Evolutionary conservation across 2,113 vertebrate species (phyloP).

Genomic region (western clawed frog (Xenopus tropicalis)): UCB_Xtro_10.0 CM004446.2:84647501-84648000

Average conservation of each 20-base stretch:
- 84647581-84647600: slow-evolving; percentile 82
- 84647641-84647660: slow-evolving; percentile 90
- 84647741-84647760: slow-evolving; percentile 35
- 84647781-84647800: no score
- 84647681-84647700: slow-evolving; percentile 89
- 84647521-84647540: slow-evolving; percentile 87
- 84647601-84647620: slow-evolving; percentile 90
- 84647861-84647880: accelerated
- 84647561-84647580: slow-evolving; percentile 87
- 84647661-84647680: slow-evolving; percentile 94
- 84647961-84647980: no score
- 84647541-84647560: slow-evolving; percentile 94
- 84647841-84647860: background rate
- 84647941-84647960: no score
- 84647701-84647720: slow-evolving; percentile 90
- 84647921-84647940: no score
- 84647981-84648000: no score
- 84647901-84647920: no score
- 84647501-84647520: slow-evolving; percentile 77
- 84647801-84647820: no score
- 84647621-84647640: slow-evolving; percentile 97
- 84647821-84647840: background rate
- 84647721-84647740: slow-evolving; percentile 26
- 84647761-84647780: background rate
- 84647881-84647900: no score